Conservation (phyloP, 2,888 invertebrate species). For the Chloroclysta siterata region DNA sequence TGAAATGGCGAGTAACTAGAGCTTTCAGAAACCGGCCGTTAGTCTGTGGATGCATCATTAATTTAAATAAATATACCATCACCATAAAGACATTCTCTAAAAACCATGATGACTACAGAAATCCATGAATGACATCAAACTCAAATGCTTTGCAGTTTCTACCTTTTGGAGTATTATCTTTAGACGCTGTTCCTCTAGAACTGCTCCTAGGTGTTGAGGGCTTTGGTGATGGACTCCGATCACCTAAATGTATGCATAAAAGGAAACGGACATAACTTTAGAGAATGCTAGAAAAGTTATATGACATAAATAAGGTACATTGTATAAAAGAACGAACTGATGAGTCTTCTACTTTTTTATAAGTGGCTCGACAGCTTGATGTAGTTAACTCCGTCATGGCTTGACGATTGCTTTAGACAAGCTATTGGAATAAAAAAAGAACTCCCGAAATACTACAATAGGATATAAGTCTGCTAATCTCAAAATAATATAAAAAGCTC, state of each 20-base stretch:
- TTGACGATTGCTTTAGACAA: neutral
- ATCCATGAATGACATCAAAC: constrained; percentile 7
- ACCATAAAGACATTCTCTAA: neutral
- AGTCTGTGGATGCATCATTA: neutral
- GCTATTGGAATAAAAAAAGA: too few species aligned
- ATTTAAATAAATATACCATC: neutral
- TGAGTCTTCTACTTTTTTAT: neutral
- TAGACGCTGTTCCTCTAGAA: constrained; percentile 75
- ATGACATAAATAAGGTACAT: too few species aligned
- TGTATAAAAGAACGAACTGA: too few species aligned
- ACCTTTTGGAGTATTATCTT: constrained; percentile 80
- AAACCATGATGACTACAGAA: neutral
- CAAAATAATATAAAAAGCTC: neutral
- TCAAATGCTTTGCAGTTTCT: constrained; percentile 37
- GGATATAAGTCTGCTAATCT: too few species aligned
- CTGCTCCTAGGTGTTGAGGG: constrained; percentile 73
- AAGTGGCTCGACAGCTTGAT: too few species aligned
- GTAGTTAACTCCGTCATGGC: neutral
- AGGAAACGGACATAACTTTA: constrained; percentile 20
- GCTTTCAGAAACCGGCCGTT: too few species aligned
- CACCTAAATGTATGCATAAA: constrained; percentile 56
- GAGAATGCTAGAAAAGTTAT: neutral
- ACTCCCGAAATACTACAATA: too few species aligned
- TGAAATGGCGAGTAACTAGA: too few species aligned
- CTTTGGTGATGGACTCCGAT: constrained; percentile 73